Conservation (phyloP, 2,888 invertebrate genomes). For the Aphodius granarius region DNA sequence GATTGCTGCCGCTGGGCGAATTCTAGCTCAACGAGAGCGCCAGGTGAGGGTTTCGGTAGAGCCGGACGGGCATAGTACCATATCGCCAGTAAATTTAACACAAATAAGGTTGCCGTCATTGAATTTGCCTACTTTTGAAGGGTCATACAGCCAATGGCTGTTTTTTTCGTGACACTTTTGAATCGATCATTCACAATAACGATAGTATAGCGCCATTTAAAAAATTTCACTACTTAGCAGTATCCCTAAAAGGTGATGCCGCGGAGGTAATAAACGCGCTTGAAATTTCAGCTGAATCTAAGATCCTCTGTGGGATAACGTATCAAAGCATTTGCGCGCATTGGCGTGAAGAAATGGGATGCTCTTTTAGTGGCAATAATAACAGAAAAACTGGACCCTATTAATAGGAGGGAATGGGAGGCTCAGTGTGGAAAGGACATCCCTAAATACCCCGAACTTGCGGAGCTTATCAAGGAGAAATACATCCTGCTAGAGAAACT, state of each 20-base stretch:
- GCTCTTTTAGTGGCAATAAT: constrained; percentile 6
- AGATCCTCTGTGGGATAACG: constrained; percentile 13
- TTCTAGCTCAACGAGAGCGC: background rate
- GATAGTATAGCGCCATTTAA: constrained; percentile 11
- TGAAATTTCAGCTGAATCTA: constrained; percentile 13
- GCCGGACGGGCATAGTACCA: background rate
- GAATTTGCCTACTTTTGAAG: constrained; percentile 18
- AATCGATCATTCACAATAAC: constrained; percentile 20
- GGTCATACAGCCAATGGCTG: constrained; percentile 14
- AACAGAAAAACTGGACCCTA: constrained; percentile 1
- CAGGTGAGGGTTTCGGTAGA: background rate
- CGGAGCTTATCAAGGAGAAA: background rate
- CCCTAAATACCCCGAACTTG: background rate
- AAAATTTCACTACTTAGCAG: constrained; percentile 25
- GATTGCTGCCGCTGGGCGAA: background rate
- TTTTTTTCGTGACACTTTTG: constrained; percentile 22
- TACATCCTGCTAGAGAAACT: constrained; percentile 3
- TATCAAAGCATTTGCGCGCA: constrained; percentile 13
- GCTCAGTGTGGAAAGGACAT: background rate
- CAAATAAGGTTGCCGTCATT: constrained; percentile 17
- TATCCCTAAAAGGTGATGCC: constrained; percentile 20
- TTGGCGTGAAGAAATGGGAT: constrained; percentile 11
- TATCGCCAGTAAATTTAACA: background rate
- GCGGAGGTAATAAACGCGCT: constrained; percentile 15
- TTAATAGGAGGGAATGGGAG: constrained; percentile 5